Evolutionary conservation across 2,113 vertebrate species (phyloP), one percentile per base, ranked within the genome.

Genomic region (Muscicapa adusta): DNA sequence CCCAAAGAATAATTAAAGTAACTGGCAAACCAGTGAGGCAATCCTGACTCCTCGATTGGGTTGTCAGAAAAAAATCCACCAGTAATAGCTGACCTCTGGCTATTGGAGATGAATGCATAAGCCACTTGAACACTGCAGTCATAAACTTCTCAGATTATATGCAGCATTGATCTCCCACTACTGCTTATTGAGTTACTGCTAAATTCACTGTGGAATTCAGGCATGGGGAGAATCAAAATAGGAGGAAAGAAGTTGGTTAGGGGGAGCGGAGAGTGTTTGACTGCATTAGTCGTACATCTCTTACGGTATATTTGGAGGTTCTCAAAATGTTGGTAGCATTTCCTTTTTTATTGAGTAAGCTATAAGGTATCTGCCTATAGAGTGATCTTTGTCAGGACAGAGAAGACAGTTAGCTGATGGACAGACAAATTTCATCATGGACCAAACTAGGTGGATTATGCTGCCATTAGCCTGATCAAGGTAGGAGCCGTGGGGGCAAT

Each of bases 141-240:
- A 71, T 91, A 96, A 94, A 90, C 88, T 95, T 96, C 72, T 71
- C 87, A 93, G 72, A 81, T 96, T 56, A 90, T 93, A 77, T 77
- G 73, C 79, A 94, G 85, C 78, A 94, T 86, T 96, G 94, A 95
- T 94, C 79, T 91, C 83, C 38, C n/a, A 38, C 47, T 90, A 13
- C 56, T 88, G 65, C 40, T 58, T 95, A 90, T 94, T 91, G 75
- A 94, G 90, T 96, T 88, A 90, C 31, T 95, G 88, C 51, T 95
- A 71, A 95, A 82, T 95, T 90, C 85, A 83, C 2, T 85, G 67
- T 74, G 82, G 87, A 95, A 88, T 95, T 93, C 81, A 93, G 89
- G 28, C 67, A 88, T 31, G 20, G 51, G 51, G 36, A 93, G 60
- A 88, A 88, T 80, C 60, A 66, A 95, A 96, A 40, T 54, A 70